Percentiles rank a stretch among this genome's conserved stretches.
Evolutionary conservation across 2,888 invertebrate species (phyloP).

Genomic region (Drosophila anomalata): DNA sequence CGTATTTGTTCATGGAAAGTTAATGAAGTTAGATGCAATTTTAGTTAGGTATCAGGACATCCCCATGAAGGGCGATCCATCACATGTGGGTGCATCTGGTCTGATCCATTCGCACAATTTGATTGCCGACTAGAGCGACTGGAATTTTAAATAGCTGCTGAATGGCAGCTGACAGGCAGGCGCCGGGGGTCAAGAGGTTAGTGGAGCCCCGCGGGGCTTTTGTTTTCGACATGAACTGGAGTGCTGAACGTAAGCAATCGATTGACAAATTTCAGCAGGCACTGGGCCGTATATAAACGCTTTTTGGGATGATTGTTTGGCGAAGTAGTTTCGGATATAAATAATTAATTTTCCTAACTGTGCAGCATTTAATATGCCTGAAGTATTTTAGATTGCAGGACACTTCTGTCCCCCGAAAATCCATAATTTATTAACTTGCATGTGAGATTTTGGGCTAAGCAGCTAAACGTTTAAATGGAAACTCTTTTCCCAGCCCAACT

Average conservation of each 20-base stretch:
- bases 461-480: neutral
- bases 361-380: neutral
- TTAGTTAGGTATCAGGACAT: neutral
- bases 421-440: neutral
- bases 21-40: slow-evolving; percentile 23
- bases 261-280: slow-evolving; percentile 11
- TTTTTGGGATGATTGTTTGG: neutral
- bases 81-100: slow-evolving; percentile 20
- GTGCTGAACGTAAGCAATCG: slow-evolving; percentile 7
- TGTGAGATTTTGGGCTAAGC: neutral
- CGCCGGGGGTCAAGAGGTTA: neutral
- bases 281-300: neutral
- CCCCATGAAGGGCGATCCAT: neutral
- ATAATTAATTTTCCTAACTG: neutral
- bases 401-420: neutral
- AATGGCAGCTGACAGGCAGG: slow-evolving; percentile 40
- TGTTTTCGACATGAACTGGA: slow-evolving; percentile 11
- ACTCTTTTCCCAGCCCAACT: neutral
- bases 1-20: slow-evolving; percentile 11
- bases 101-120: slow-evolving; percentile 22
- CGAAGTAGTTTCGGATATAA: neutral
- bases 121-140: slow-evolving; percentile 45
- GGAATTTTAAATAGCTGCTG: slow-evolving; percentile 57
- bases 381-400: neutral
- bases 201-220: slow-evolving; percentile 9